Conservation (phyloP, 2,888 invertebrate species). For the Parasteatoda lunata region DNA sequence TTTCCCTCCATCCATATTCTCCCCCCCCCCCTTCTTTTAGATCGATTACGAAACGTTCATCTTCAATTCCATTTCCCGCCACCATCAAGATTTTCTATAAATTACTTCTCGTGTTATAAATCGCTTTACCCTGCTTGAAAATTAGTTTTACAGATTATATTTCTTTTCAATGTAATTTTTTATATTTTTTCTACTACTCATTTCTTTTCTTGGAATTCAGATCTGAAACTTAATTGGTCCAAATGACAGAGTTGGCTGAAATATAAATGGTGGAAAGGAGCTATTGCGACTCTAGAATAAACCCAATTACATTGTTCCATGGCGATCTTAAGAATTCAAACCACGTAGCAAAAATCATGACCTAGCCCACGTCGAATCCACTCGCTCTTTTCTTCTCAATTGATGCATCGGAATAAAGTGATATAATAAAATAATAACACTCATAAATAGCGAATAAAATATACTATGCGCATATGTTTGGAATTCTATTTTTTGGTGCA, state of each 20-base stretch:
- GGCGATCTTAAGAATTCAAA: conserved; percentile 11
- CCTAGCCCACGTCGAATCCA: conserved; percentile 19
- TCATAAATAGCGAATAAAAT: conserved; percentile 46
- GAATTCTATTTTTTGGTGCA: not conserved
- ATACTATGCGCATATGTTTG: conserved; percentile 14
- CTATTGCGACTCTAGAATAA: not conserved
- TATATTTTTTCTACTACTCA: not conserved
- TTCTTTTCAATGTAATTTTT: conserved; percentile 20
- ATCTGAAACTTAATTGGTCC: conserved; percentile 57
- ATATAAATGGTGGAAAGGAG: conserved; percentile 43
- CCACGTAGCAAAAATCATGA: conserved; percentile 53
- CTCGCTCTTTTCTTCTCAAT: not conserved
- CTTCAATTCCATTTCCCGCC: too few species aligned
- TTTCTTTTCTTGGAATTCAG: conserved; percentile 22
- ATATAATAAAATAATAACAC: conserved; percentile 56
- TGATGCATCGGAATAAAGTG: not conserved
- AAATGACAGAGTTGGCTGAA: conserved; percentile 59
- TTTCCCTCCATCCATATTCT: not conserved
- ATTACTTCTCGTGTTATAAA: conserved; percentile 49
- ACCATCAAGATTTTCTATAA: not conserved
- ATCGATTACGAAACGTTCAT: too few species aligned
- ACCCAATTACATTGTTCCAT: conserved; percentile 59
- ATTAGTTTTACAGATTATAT: conserved; percentile 64
- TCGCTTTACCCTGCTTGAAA: conserved; percentile 38
- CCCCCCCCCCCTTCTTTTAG: not conserved